Base-by-base conservation (phyloP, 2,113 vertebrate genomes). In the Conger conger region DNA sequence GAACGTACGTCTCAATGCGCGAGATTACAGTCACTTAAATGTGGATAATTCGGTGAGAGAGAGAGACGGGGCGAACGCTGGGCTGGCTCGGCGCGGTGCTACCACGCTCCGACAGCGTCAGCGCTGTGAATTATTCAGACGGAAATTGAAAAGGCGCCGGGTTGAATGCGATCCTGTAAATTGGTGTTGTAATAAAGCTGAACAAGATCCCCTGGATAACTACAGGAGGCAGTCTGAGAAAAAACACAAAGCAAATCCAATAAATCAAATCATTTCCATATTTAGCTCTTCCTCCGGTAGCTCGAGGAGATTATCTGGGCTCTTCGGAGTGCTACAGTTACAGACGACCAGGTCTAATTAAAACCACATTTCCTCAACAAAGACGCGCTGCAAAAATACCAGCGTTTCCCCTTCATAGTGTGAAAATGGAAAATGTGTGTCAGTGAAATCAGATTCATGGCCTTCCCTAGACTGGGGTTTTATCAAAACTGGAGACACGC, bases 241-340 rank as follows among this genome's bases (percentile, higher is more conserved):
- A 84, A 82, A 80, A 85, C 84, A 86, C 78, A 86, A 53, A 80
- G 79, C 83, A 79, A 86, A 86, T 42, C 18, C 23, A 80, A 76
- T 68, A 89, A 84, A 84, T 83, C 37, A 83, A 88, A 78, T 20
- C 68, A 86, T 86, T 85, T 87, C 54, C 86, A 87, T 87, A 83
- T 83, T 86, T 86, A 83, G 85, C 82, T 54, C 73, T 38, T 82
- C 30, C 81, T 76, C 60, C 30, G 76, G 76, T 86, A 84, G 80
- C 86, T 79, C 11, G 40, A 50, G 76, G n/a, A 80, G 79, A 17
- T 15, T 53, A 76, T 63, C 77, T 42, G 80, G 8, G 18, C 77
- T 80, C 45, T 30, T 27, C 27, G 37, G 60, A 20, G 38, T 57
- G n/a, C 15, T 8, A 36, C 15, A 1, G 30, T 30, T 45, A 40